A percentile compares a stretch with the other conserved stretches of the same genome.
phyloP scores from a whole-genome alignment of 2,113 vertebrate species.

The Otocyon megalotis region DNA sequence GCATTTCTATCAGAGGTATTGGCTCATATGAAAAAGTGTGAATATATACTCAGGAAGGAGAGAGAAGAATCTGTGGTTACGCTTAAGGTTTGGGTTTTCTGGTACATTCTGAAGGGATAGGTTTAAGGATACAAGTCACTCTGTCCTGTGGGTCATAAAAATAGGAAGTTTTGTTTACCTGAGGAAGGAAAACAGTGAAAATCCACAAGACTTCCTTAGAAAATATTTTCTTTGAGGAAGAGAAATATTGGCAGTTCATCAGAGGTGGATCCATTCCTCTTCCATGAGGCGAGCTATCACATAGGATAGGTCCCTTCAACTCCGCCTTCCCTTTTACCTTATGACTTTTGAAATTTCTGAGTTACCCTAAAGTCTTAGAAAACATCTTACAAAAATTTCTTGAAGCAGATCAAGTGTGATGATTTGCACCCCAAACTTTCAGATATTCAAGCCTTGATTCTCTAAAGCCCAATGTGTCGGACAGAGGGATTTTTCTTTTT shows the following conservation, averaged over 20 bases:
- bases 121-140: not conserved
- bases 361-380: not conserved
- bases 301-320: not conserved
- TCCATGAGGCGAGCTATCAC: not conserved
- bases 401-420: not conserved
- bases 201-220: not conserved
- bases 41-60: not conserved
- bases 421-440: not conserved
- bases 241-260: not conserved
- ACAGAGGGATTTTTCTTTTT: not conserved
- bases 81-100: not conserved
- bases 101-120: not conserved
- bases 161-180: conserved; percentile 39
- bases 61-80: not conserved
- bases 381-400: not conserved
- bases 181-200: not conserved
- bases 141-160: not conserved
- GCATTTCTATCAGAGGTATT: not conserved
- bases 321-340: not conserved
- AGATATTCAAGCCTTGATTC: not conserved
- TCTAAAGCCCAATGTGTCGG: not conserved
- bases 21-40: not conserved
- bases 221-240: not conserved
- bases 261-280: not conserved
- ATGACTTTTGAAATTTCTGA: not conserved